phyloP scores from a whole-genome alignment of 2,113 vertebrate species.

The Bubalus kerabau region DNA sequence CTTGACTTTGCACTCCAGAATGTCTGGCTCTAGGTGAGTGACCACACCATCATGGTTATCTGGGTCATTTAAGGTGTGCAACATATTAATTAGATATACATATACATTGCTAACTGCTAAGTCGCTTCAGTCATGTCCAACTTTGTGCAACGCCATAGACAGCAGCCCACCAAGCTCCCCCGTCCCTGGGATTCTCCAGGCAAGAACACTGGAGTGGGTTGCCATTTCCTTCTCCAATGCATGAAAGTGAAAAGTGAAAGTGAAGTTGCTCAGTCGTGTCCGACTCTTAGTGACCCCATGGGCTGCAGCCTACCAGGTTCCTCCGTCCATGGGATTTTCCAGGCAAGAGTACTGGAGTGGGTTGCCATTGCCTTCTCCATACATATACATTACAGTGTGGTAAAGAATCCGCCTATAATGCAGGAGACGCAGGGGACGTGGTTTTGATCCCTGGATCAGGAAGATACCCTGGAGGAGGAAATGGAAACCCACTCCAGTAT shows the following conservation, averaged over 20 bases:
- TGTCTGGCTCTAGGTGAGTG: background rate
- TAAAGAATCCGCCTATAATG: background rate
- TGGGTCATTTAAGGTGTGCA: background rate
- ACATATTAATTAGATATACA: background rate
- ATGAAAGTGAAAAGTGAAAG: no score
- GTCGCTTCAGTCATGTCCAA: fast-evolving
- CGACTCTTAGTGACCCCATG: fast-evolving
- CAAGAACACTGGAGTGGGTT: no score
- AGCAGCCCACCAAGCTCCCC: no score
- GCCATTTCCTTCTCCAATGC: no score
- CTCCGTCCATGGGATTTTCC: no score
- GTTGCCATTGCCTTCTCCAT: background rate
- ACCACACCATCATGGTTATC: background rate
- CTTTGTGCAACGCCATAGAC: no score
- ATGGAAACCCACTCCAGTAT: background rate
- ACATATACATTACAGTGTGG: background rate
- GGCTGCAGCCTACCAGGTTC: no score
- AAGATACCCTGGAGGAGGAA: background rate
- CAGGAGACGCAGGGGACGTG: fast-evolving
- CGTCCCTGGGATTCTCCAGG: no score
- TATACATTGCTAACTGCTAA: background rate
- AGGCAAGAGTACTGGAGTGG: no score
- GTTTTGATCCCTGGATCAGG: background rate
- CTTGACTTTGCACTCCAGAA: background rate
- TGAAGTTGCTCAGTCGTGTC: fast-evolving